phyloP scores from a whole-genome alignment of 2,113 vertebrate species.

The Peromyscus maniculatus region DNA sequence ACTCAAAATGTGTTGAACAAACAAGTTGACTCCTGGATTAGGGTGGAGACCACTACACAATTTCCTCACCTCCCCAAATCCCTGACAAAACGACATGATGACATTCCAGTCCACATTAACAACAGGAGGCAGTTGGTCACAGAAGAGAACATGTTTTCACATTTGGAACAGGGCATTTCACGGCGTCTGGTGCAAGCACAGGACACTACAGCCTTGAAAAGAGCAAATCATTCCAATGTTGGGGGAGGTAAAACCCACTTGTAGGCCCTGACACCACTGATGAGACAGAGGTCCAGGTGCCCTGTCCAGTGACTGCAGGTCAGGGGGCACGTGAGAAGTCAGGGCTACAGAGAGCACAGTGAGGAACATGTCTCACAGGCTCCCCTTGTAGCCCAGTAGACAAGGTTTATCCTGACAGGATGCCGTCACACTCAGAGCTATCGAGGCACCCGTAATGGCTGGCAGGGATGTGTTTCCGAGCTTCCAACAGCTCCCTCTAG shows the following conservation, averaged over 20 bases:
- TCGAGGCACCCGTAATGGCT: not conserved
- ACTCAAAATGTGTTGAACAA: not conserved
- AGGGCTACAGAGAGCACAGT: not conserved
- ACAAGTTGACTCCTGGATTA: not conserved
- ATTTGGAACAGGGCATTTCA: not conserved
- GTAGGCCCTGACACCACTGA: too few relatives aligned
- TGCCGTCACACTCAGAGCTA: too few relatives aligned
- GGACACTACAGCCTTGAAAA: not conserved
- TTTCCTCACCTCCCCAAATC: not conserved
- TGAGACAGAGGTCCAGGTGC: not conserved
- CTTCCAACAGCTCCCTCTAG: not conserved
- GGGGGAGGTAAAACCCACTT: not conserved
- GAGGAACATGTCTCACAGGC: not conserved
- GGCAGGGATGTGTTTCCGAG: not conserved
- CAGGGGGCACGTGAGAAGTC: not conserved
- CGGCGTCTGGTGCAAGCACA: not conserved
- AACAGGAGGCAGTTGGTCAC: not conserved
- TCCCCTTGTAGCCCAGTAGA: too few relatives aligned
- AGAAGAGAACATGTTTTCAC: not conserved
- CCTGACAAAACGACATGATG: not conserved
- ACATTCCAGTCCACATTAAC: not conserved
- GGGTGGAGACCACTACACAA: not conserved
- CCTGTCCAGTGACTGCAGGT: too few relatives aligned
- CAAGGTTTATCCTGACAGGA: not conserved
- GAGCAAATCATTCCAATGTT: not conserved